Conservation (phyloP, 2,888 invertebrate genomes). For the Microchrysa polita region DNA sequence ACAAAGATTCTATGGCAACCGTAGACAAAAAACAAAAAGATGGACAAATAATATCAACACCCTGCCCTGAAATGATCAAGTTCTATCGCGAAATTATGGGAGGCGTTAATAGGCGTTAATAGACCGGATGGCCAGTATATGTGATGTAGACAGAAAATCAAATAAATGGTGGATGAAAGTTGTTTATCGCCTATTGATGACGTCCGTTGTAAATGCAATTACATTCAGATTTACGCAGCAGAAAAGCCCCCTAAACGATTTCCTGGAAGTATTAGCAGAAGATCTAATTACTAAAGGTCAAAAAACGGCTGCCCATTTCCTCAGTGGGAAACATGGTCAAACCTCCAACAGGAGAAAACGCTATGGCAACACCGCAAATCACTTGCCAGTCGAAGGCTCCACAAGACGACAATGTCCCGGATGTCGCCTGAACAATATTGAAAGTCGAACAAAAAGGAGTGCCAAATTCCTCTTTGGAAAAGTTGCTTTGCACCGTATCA, state of each 20-base stretch:
- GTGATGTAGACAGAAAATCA: neutral
- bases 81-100: constrained; percentile 13
- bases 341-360: no score
- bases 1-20: constrained; percentile 33
- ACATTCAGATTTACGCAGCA: no score
- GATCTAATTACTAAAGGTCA: neutral
- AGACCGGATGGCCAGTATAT: neutral
- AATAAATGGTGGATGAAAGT: constrained; percentile 7
- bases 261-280: neutral
- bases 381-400: no score
- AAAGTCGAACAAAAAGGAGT: no score
- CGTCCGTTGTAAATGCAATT: neutral
- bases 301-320: neutral
- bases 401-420: no score
- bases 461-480: no score
- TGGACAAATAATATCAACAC: neutral
- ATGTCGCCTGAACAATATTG: no score
- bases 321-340: no score
- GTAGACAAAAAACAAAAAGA: constrained; percentile 1
- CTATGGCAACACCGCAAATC: no score
- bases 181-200: neutral
- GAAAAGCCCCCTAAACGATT: neutral
- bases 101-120: constrained; percentile 9
- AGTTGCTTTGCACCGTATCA: no score
- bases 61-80: neutral